These are phyloP conservation scores for Boleophthalmus pectinirostris DNA, from an alignment of 2,113 vertebrate genomes.

Conservation along the genomic window DNA sequence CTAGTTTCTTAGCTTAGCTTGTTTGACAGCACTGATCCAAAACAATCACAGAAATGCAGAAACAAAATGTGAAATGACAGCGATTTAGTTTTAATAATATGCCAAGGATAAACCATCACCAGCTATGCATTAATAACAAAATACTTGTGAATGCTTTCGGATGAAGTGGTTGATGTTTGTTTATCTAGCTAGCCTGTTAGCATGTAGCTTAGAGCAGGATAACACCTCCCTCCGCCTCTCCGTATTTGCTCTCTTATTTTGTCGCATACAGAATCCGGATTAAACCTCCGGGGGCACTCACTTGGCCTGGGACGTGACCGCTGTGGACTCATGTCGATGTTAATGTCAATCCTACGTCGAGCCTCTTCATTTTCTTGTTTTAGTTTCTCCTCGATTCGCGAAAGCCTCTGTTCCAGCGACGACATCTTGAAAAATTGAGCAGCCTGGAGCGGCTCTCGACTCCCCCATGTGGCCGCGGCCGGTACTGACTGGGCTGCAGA, in stretches of 20 bases:
- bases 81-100: background rate
- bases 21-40: slow-evolving; percentile 59
- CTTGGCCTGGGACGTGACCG: slow-evolving; percentile 80
- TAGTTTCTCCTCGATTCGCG: slow-evolving; percentile 83
- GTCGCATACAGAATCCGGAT: slow-evolving; percentile 36
- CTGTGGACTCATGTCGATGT: slow-evolving; percentile 83
- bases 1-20: slow-evolving; percentile 60
- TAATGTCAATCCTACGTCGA: slow-evolving; percentile 80
- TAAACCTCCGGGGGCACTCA: slow-evolving; percentile 64
- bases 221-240: slow-evolving; percentile 53
- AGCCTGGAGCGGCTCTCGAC: slow-evolving; percentile 69
- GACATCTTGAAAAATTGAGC: slow-evolving; percentile 84
- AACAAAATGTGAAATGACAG: slow-evolving; percentile 35
- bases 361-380: slow-evolving; percentile 82
- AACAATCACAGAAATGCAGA: slow-evolving; percentile 40
- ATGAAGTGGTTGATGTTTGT: slow-evolving; percentile 63
- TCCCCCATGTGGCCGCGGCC: slow-evolving; percentile 56
- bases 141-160: slow-evolving; percentile 1
- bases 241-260: slow-evolving; percentile 43
- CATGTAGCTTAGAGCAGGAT: slow-evolving; percentile 48
- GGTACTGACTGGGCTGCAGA: slow-evolving; percentile 12
- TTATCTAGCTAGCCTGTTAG: slow-evolving; percentile 75
- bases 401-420: slow-evolving; percentile 85
- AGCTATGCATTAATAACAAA: background rate
- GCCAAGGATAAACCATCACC: background rate